Evolutionary conservation across 2,797 vertebrate species (phyloP).

Genomic region (Pempheris klunzingeri): DNA sequence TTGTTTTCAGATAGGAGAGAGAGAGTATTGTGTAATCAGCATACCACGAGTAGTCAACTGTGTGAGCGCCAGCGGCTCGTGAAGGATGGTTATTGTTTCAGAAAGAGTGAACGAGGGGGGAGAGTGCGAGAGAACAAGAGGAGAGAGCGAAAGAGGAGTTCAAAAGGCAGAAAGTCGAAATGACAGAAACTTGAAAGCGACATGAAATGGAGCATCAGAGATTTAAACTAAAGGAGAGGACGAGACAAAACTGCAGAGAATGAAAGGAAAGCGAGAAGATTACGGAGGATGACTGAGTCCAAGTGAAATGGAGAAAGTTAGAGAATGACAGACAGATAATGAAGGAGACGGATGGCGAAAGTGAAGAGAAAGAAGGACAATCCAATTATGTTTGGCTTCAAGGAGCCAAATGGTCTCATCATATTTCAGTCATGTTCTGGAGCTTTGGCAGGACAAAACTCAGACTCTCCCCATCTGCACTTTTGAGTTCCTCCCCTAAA

Average conservation of each 20-base stretch:
- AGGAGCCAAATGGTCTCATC: conserved; percentile 20
- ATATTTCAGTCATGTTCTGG: background rate
- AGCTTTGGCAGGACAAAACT: background rate
- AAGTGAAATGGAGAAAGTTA: conserved; percentile 23
- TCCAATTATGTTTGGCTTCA: conserved; percentile 42
- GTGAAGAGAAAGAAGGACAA: conserved; percentile 19
- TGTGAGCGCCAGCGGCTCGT: conserved; percentile 35
- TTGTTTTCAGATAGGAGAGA: background rate
- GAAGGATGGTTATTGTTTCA: conserved; percentile 57
- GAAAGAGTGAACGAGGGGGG: conserved; percentile 9
- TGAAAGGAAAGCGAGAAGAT: conserved; percentile 29
- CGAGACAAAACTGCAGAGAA: conserved; percentile 14
- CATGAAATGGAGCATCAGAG: conserved; percentile 7
- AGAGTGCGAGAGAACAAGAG: conserved; percentile 3
- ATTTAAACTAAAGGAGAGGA: conserved; percentile 24
- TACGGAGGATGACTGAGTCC: conserved; percentile 26
- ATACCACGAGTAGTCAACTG: conserved; percentile 25
- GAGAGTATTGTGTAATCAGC: conserved; percentile 39
- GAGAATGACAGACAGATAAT: conserved; percentile 40
- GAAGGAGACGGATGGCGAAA: conserved; percentile 8
- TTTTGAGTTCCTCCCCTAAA: background rate
- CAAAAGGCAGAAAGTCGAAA: conserved; percentile 47
- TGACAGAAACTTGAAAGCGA: conserved; percentile 32
- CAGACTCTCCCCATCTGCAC: conserved; percentile 2
- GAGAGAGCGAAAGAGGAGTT: conserved; percentile 2